These are phyloP conservation scores for Sphaerophoria taeniata DNA, from an alignment of 2,888 invertebrate species.

Conservation along the genomic window DNA sequence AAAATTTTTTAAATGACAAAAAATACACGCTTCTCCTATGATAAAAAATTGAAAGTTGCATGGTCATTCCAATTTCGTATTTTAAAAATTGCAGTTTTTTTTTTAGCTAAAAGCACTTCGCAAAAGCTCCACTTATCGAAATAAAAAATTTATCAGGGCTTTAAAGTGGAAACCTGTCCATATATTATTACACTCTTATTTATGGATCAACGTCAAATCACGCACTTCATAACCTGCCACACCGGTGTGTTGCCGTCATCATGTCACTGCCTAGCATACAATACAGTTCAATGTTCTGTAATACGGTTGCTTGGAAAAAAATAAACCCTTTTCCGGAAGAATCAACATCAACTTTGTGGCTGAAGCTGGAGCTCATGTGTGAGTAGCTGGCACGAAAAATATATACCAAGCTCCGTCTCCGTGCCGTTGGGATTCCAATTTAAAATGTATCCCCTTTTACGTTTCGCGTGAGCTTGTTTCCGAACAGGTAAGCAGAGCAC, in stretches of 20 bases:
- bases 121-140: too few species aligned
- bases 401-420: neutral
- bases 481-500: conserved; percentile 1
- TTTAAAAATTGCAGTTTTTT: too few species aligned
- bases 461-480: neutral
- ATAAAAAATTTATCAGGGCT: too few species aligned
- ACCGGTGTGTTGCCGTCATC: neutral
- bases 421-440: conserved; percentile 3
- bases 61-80: too few species aligned
- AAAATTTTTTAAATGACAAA: too few species aligned
- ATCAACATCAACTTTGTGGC: conserved; percentile 6
- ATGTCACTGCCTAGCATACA: conserved; percentile 2
- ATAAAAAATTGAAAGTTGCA: too few species aligned
- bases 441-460: conserved; percentile 1
- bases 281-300: conserved; percentile 32
- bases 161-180: too few species aligned
- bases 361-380: neutral
- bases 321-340: conserved; percentile 18
- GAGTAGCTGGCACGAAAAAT: neutral
- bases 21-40: too few species aligned
- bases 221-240: conserved; percentile 1
- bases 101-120: too few species aligned
- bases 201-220: conserved; percentile 13
- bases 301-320: neutral
- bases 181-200: neutral